Evolutionary conservation across 2,113 vertebrate species (phyloP), one percentile per base, ranked within the genome.

Genomic region (Pterocles burchelli): DNA sequence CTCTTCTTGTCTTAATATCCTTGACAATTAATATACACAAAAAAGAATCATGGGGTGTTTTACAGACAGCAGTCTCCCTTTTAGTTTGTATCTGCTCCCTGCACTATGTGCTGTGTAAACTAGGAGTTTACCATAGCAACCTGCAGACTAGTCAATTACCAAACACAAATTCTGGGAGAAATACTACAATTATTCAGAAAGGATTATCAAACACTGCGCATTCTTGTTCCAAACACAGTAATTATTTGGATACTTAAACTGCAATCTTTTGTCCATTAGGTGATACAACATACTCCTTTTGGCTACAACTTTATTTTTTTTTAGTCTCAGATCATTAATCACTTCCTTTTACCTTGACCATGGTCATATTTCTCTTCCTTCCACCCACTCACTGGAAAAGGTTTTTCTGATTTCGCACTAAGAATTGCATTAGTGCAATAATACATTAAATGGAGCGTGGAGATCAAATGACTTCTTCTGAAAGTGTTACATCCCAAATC

Each of bases 181-280:
- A 74, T 36, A 63, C 36, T 85, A 51, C 36, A 85, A 80, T 94
- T 96, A 94, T 96, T 97, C 87, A 95, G 86, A 71, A 78, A 97
- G 57, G 48, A 92, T 97, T 97, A 93, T 90, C 31, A 72, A 95
- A 66, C 5, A 9, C 22, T 73, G 17, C 31, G 13, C 77, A 78
- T 92, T 93, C 81, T 96, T 94, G 58, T 89, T 89, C 92, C 77
- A 96, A 97, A 93, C 70, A 76, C 49, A 88, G 67, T 80, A 97
- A 97, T 97, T 97, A 90, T 94, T 95, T 81, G 92, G 90, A 92
- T 91, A 94, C 33, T 95, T 91, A 95, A 98, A 94, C 73, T 82
- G 63, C 71, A 96, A 93, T 88, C 41, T 84, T 94, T 94, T 95
- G 82, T 89, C 89, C 93, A 91, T 95, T 97, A 93, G 85, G 79